Evolutionary conservation across 1,140 invertebrate genomes (phyloP).

Genomic region (Ephestia elutella): DNA sequence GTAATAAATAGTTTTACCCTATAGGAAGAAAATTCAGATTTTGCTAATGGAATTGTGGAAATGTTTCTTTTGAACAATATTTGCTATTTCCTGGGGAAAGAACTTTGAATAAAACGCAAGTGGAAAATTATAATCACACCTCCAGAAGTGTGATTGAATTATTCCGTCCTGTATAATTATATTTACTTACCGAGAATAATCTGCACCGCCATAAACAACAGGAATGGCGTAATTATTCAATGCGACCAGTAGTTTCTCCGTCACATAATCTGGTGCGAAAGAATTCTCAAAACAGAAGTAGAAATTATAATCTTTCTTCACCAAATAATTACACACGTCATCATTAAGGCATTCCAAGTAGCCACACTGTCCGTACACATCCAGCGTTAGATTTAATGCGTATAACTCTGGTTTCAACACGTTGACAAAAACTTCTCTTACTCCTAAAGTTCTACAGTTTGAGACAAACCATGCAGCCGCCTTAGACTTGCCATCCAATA

Average conservation of each 20-base stretch:
- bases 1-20: no score
- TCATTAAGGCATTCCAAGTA: slow-evolving; percentile 27
- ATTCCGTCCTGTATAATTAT: no score
- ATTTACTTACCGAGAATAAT: slow-evolving; percentile 41
- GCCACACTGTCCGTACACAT: slow-evolving; percentile 79
- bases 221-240: slow-evolving; percentile 68
- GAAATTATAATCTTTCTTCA: slow-evolving; percentile 77
- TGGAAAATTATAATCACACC: no score
- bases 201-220: slow-evolving; percentile 72
- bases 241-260: slow-evolving; percentile 77
- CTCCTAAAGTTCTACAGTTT: slow-evolving; percentile 73
- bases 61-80: no score
- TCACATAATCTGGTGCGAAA: slow-evolving; percentile 77
- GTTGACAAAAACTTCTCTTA: slow-evolving; percentile 71
- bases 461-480: slow-evolving; percentile 76
- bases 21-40: no score
- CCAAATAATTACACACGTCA: slow-evolving; percentile 47
- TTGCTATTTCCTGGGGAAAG: no score
- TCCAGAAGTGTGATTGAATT: no score
- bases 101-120: no score
- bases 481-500: slow-evolving; percentile 47
- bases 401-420: slow-evolving; percentile 73
- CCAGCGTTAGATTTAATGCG: slow-evolving; percentile 52
- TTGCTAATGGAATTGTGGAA: no score
- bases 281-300: slow-evolving; percentile 83